Percentiles rank a stretch among this genome's conserved stretches.
These are phyloP conservation scores for Mesorhabditis belari DNA, from an alignment of 2,888 invertebrate species.

Conservation along the genomic window DNA sequence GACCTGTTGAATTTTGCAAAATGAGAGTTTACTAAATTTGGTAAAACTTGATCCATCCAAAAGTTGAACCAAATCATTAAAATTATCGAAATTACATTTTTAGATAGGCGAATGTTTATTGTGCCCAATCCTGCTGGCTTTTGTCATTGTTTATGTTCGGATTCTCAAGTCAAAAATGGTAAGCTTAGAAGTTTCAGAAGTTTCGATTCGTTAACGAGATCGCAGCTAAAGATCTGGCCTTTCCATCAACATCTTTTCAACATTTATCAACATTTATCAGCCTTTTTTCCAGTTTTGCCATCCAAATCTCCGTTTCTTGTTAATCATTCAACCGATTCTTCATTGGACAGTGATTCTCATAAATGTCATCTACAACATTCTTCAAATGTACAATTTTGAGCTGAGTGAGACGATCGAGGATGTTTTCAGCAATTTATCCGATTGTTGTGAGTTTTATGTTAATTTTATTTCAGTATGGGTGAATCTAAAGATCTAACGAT, in stretches of 20 bases:
- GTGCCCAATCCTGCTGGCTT: background rate
- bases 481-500: no score
- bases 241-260: no score
- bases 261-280: background rate
- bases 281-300: background rate
- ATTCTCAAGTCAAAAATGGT: background rate
- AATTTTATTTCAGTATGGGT: no score
- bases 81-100: background rate
- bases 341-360: background rate
- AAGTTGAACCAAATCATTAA: no score
- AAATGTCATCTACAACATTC: background rate
- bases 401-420: no score
- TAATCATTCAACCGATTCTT: background rate
- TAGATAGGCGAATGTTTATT: background rate
- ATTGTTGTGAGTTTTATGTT: background rate
- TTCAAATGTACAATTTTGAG: background rate
- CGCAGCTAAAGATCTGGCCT: no score
- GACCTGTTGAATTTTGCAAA: no score
- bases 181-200: background rate
- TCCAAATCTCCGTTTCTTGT: background rate
- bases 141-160: background rate
- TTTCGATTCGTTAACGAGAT: no score
- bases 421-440: background rate
- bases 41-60: no score
- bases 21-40: no score